phyloP scores from a whole-genome alignment of 2,797 vertebrate species.

The Fringilla coelebs region DNA sequence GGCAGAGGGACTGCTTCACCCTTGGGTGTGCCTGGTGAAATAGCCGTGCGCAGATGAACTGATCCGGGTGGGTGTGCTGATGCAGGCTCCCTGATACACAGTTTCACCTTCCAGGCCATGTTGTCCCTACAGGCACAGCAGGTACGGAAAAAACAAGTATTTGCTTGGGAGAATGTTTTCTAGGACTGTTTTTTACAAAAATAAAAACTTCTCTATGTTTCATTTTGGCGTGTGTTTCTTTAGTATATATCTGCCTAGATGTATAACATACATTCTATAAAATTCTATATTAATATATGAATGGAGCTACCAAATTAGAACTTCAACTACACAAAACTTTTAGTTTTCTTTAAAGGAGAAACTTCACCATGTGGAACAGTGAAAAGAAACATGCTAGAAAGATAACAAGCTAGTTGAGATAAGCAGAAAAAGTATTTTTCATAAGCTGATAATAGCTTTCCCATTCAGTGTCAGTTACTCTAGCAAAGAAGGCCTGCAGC shows the following conservation, averaged over 20 bases:
- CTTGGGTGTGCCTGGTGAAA: not conserved
- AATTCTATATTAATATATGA: not conserved
- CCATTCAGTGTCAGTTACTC: not conserved
- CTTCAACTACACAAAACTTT: not conserved
- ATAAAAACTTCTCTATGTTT: not conserved
- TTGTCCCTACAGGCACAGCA: not conserved
- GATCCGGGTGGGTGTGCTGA: not conserved
- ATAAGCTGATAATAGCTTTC: slow-evolving; percentile 11
- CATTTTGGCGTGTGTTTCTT: not conserved
- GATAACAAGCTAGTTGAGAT: not conserved
- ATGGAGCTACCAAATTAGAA: not conserved
- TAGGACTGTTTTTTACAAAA: not conserved
- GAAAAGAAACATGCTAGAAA: not conserved
- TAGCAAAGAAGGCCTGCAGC: not conserved
- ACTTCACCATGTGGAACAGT: not conserved
- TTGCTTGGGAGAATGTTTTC: not conserved
- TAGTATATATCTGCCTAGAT: not conserved
- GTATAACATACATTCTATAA: not conserved
- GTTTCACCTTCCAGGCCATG: not conserved
- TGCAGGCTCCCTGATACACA: not conserved
- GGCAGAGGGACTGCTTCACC: not conserved
- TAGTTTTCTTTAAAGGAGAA: not conserved
- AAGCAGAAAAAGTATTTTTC: not conserved
- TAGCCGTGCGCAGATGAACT: not conserved
- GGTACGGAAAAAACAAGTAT: not conserved